phyloP scores from a whole-genome alignment of 2,888 invertebrate species.

The Monoplex corrugatus region DNA sequence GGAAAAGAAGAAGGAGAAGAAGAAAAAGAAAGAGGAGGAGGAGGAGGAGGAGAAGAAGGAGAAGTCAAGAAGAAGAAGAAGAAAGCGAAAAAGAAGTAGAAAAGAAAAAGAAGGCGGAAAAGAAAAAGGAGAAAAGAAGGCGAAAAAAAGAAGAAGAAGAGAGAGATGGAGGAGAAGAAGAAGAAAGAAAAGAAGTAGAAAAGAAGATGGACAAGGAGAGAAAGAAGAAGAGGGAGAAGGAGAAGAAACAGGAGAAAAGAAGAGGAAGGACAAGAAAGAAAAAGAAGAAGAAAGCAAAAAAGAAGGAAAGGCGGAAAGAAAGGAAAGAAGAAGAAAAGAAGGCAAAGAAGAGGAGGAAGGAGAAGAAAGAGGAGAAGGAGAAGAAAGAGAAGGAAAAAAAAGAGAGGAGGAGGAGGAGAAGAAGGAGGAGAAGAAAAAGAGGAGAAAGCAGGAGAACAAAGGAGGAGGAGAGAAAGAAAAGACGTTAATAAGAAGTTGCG shows the following conservation, averaged over 20 bases:
- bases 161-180: no score
- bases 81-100: no score
- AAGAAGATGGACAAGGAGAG: no score
- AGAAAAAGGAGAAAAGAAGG: background rate
- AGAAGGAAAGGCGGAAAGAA: background rate
- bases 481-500: no score
- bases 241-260: no score
- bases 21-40: background rate
- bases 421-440: background rate
- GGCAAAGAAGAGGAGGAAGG: background rate
- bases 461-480: no score
- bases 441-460: background rate
- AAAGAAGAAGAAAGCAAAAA: no score
- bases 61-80: background rate
- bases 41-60: background rate
- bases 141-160: background rate
- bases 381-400: background rate
- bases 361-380: background rate
- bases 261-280: no score
- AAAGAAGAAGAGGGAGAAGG: no score
- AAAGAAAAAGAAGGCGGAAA: background rate
- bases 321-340: background rate
- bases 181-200: no score
- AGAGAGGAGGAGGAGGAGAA: background rate
- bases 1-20: background rate